Base-by-base conservation (phyloP, 64 coral and sea anemone genomes). In the Hydrozoanthus tunicans region DNA sequence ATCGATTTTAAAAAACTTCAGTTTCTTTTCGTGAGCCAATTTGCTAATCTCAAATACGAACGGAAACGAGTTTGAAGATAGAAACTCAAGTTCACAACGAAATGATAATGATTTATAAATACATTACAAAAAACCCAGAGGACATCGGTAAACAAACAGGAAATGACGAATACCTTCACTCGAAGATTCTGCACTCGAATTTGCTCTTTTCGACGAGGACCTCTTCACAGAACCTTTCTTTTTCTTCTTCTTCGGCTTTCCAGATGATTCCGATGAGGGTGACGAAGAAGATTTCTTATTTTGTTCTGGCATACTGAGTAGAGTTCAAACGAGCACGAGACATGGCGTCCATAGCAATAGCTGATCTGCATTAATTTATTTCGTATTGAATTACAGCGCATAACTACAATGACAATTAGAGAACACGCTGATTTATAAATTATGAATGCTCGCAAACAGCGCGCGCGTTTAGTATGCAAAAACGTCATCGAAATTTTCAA, bases 281-380 rank as follows among this genome's bases (percentile, higher is more conserved):
- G 67, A 60, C 15, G 84, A 88, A 3, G 84, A 73, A 0, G 56
- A 88, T 73, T 88, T 88, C 68, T 88, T 88, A 59, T 88, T 88
- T 7, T 74, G 84, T 59, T 73, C 20, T 14, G 84, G 84, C 84
- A 88, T 88, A 73, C 32, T 61, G n/a, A 15, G 15, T 70, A 73
- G 68, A 88, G 24, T 43, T 74, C 23, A 27, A 7, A 8, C 53
- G 14, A 79, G 8, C 51, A 7, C n/a, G 6, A 86, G 68, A 43
- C 83, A 27, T 88, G 20, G 84, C 84, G 53, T 88, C 84, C 84
- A 88, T 88, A 69, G 69, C 84, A 88, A 88, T 88, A 10, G 32
- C 32, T 43, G 32, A 43, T 43, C 32, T 43, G 56, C n/a, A 9
- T 73, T 24, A 23, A 4, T 24, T 14, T 8, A 6, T 17, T 79